Evolutionary conservation across 64 coral and sea anemone genomes (phyloP).

Genomic region (Stichodactyla helianthus): DNA sequence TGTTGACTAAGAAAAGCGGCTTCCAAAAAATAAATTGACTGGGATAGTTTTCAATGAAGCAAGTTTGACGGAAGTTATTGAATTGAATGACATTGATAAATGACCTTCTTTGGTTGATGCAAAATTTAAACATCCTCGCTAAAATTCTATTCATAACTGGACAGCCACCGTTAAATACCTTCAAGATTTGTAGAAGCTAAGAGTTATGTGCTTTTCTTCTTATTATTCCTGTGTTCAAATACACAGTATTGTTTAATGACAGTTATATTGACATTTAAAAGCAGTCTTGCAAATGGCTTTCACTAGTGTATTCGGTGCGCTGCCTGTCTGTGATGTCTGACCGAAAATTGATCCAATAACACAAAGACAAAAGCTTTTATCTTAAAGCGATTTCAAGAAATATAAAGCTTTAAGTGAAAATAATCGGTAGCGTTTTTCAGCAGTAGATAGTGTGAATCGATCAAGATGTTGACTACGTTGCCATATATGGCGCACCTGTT

Average conservation of each 20-base stretch:
- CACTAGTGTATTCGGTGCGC: neutral
- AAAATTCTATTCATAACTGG: neutral
- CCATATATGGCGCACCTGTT: slow-evolving; percentile 24
- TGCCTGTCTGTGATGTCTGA: neutral
- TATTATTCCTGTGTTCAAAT: no score
- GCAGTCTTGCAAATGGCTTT: neutral
- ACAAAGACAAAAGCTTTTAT: neutral
- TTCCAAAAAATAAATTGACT: no score
- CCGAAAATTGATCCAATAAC: neutral
- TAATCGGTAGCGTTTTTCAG: neutral
- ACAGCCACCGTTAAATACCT: neutral
- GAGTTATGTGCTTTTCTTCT: neutral
- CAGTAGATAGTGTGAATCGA: neutral
- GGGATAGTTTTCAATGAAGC: no score
- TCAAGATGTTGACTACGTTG: neutral
- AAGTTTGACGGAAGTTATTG: no score
- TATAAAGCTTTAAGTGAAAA: neutral
- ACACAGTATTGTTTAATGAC: neutral
- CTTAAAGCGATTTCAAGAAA: neutral
- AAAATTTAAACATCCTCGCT: neutral
- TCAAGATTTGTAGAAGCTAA: neutral
- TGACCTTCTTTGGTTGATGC: neutral
- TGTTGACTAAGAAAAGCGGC: no score
- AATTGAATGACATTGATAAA: no score
- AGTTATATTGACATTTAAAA: neutral